phyloP scores from a whole-genome alignment of 2,888 invertebrate genomes.

The Dynastes grantii region DNA sequence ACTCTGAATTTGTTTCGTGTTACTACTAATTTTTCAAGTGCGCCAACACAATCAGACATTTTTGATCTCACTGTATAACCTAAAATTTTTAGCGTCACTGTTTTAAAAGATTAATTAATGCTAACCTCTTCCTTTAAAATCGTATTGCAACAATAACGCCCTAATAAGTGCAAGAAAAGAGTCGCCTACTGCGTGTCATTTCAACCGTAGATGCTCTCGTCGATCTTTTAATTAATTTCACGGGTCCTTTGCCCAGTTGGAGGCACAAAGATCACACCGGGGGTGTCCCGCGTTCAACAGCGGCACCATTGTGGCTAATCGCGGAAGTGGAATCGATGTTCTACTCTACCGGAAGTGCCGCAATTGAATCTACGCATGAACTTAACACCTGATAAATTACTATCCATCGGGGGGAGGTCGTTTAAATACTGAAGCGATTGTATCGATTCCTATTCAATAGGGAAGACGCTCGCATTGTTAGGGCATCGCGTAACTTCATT shows the following conservation, averaged over 20 bases:
- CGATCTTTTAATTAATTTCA: constrained; percentile 29
- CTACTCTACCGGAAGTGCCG: constrained; percentile 18
- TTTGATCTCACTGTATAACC: too few species aligned
- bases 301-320: constrained; percentile 26
- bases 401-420: neutral
- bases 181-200: constrained; percentile 9
- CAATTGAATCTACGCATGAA: constrained; percentile 13
- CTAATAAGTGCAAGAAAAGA: neutral
- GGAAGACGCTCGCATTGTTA: too few species aligned
- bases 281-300: constrained; percentile 8
- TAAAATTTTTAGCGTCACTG: neutral
- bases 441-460: neutral
- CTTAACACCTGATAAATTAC: constrained; percentile 27
- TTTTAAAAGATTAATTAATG: constrained; percentile 14
- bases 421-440: constrained; percentile 1
- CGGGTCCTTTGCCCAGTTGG: constrained; percentile 5
- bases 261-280: constrained; percentile 11
- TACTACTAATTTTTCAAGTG: too few species aligned
- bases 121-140: neutral
- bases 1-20: too few species aligned
- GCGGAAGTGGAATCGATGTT: constrained; percentile 9
- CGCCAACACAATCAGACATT: too few species aligned
- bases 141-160: neutral
- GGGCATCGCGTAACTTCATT: too few species aligned
- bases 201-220: neutral